Percentiles rank a stretch among this genome's conserved stretches.
phyloP scores from a whole-genome alignment of 1,140 invertebrate species.

The Apolygus lucorum region DNA sequence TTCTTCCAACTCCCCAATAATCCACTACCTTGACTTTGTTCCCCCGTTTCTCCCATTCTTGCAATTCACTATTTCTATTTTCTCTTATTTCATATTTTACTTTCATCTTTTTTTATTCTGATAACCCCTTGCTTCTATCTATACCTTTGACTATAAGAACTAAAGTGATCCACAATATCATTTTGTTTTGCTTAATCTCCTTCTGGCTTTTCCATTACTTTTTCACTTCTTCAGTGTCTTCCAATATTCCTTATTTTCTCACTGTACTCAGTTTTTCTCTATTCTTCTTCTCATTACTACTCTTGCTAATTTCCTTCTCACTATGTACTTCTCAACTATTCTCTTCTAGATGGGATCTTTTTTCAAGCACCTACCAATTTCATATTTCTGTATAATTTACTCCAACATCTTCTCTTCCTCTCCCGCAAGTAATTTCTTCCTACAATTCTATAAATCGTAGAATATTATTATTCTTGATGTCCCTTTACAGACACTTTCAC shows the following conservation, averaged over 20 bases:
- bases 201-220: not conserved
- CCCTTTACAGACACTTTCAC: not conserved
- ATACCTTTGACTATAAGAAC: not conserved
- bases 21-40: not conserved
- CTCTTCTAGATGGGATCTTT: not conserved
- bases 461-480: too few species aligned
- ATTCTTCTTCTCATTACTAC: not conserved
- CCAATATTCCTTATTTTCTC: constrained; percentile 14
- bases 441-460: not conserved
- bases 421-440: not conserved
- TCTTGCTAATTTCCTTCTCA: not conserved
- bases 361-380: not conserved
- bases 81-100: not conserved
- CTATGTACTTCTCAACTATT: not conserved
- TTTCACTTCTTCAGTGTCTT: constrained; percentile 5
- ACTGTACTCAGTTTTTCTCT: not conserved
- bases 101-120: not conserved
- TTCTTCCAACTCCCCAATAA: not conserved
- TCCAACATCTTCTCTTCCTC: not conserved
- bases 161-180: not conserved
- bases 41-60: not conserved
- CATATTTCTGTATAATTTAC: not conserved
- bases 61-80: not conserved
- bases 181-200: not conserved
- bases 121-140: not conserved